Evolutionary conservation across 2,113 vertebrate genomes (phyloP), one percentile per base, ranked within the genome.

Genomic region (Hucho hucho): DNA sequence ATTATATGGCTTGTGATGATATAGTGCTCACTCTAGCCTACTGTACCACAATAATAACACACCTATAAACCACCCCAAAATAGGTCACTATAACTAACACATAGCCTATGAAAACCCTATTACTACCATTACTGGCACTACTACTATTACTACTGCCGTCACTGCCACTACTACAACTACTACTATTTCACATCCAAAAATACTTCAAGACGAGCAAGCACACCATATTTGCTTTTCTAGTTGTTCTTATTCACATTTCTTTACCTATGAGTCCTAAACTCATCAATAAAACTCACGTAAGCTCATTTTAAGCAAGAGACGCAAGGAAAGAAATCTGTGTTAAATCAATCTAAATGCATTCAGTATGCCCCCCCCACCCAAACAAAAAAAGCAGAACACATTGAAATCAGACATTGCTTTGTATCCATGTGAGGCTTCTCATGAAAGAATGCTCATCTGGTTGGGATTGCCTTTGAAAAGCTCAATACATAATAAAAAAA

Each of bases 401-500:
- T 81, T 89, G 86, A 88, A 91, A 90, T 90, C 83, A 85, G 87
- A 89, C 89, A 91, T 87, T 90, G 87, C 90, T 92, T 92, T 90
- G 89, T 86, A 85, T 93, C 88, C 82, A 86, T 79, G 86, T 79
- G 81, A 77, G 77, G 81, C 84, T 76, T 88, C 83, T 84, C 82
- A 86, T 85, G 88, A 81, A 72, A 79, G 5, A 77, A 78, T 69
- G 22, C 61, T 92, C 91, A 92, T 92, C 89, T 93, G 92, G 90
- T 86, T 82, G 78, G 76, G 81, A 90, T 91, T 81, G 88, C 20
- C 89, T 90, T 92, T 92, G 86, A 91, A 91, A 81, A 87, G 81
- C 89, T 86, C 82, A 86, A 90, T 87, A 85, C 81, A 86, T 87
- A 81, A 90, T 90, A 83, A 84, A 77, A 74, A 43, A 3, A 82